Conservation (phyloP, 2,113 vertebrate genomes). For the Carlito syrichta region DNA sequence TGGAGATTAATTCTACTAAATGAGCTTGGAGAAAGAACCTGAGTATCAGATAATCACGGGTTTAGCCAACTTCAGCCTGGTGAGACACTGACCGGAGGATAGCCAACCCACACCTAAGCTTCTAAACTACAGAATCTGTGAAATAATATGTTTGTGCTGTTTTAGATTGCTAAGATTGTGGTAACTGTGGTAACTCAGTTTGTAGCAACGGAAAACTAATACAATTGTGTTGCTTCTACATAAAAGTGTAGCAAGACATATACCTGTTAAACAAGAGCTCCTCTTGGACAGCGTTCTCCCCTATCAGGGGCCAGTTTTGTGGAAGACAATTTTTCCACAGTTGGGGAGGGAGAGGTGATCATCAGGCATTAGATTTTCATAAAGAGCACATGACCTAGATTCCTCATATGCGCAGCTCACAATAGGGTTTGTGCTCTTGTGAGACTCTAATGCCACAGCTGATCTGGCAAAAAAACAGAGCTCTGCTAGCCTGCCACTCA, state of each 20-base stretch:
- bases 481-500: too few species aligned
- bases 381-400: too few species aligned
- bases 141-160: neutral
- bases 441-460: too few species aligned
- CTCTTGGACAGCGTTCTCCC: neutral
- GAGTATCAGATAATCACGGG: neutral
- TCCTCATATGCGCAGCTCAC: too few species aligned
- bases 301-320: too few species aligned
- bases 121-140: neutral
- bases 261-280: neutral
- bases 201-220: neutral
- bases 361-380: too few species aligned
- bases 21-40: neutral
- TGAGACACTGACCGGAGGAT: neutral
- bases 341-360: too few species aligned
- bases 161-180: neutral
- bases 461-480: too few species aligned
- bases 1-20: neutral
- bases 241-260: neutral
- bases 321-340: too few species aligned
- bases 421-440: too few species aligned
- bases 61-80: neutral
- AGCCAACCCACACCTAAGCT: neutral
- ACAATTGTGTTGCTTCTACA: neutral
- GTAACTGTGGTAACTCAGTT: neutral